Conservation (phyloP, 2,113 vertebrate genomes). For the Malurus melanocephalus region DNA sequence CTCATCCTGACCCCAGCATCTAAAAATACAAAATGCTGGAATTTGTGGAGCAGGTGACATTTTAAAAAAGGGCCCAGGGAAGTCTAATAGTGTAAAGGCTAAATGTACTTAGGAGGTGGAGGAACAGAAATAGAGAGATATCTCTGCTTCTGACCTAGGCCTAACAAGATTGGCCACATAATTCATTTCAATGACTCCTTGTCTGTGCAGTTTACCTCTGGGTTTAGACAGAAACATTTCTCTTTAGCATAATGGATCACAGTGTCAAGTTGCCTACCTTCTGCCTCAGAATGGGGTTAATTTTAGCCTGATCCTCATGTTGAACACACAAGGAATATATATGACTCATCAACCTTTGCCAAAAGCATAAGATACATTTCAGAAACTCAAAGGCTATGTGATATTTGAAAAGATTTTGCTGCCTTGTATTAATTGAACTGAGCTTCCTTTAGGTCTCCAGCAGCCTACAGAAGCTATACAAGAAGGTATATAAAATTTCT, state of each 20-base stretch:
- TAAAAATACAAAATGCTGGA: constrained; percentile 75
- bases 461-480: not conserved
- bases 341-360: constrained; percentile 61
- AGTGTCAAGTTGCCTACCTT: constrained; percentile 61
- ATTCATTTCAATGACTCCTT: constrained; percentile 70
- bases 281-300: constrained; percentile 60
- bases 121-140: constrained; percentile 64
- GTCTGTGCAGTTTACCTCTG: constrained; percentile 62
- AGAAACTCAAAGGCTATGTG: constrained; percentile 31
- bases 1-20: constrained; percentile 66
- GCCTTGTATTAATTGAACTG: not conserved
- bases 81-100: constrained; percentile 65
- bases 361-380: constrained; percentile 31
- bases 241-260: constrained; percentile 64
- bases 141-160: constrained; percentile 62
- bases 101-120: constrained; percentile 60
- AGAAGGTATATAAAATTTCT: not conserved
- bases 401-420: constrained; percentile 17
- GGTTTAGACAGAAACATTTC: constrained; percentile 68
- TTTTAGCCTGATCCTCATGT: constrained; percentile 56
- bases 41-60: constrained; percentile 74
- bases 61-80: constrained; percentile 58
- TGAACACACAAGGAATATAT: constrained; percentile 62
- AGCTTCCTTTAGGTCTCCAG: not conserved
- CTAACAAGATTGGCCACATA: constrained; percentile 60